Percentiles rank a stretch among this genome's conserved stretches.
These are phyloP conservation scores for Andricus curvator DNA, from an alignment of 2,888 invertebrate genomes.

Conservation along the genomic window DNA sequence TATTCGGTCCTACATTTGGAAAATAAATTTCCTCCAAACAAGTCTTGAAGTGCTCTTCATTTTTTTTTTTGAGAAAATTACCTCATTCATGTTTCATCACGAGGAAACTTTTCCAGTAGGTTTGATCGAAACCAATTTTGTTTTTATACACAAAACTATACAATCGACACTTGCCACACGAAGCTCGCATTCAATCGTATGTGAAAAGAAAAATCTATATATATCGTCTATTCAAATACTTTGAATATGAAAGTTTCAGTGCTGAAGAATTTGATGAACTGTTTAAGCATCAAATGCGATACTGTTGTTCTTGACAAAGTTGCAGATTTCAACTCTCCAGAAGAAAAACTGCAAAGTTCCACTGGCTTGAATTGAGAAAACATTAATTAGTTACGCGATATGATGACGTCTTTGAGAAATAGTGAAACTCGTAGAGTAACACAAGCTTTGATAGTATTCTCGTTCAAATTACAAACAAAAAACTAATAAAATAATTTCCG, in stretches of 20 bases:
- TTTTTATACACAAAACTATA: too few relatives aligned
- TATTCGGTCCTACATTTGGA: too few relatives aligned
- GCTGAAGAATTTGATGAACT: constrained; percentile 33
- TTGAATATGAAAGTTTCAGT: constrained; percentile 41
- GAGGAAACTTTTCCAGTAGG: too few relatives aligned
- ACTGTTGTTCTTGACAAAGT: constrained; percentile 34
- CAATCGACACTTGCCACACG: too few relatives aligned
- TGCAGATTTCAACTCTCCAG: constrained; percentile 45
- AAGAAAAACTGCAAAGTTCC: constrained; percentile 47
- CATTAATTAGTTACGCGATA: constrained; percentile 39
- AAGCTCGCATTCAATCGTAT: too few relatives aligned
- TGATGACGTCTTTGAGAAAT: constrained; percentile 49
- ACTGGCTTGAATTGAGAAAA: constrained; percentile 51
- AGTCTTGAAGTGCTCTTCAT: too few relatives aligned
- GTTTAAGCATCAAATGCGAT: constrained; percentile 24
- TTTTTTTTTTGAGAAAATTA: too few relatives aligned
- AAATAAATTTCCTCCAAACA: too few relatives aligned
- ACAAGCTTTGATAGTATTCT: constrained; percentile 53
- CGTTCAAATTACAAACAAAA: constrained; percentile 54
- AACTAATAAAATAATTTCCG: constrained; percentile 51
- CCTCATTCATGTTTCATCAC: too few relatives aligned
- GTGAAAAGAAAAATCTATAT: constrained; percentile 51
- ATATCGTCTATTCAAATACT: constrained; percentile 9
- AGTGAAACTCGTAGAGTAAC: constrained; percentile 42
- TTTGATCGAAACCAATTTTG: too few relatives aligned